Base-by-base conservation (phyloP, 2,113 vertebrate genomes). In the Macquaria ambigua region DNA sequence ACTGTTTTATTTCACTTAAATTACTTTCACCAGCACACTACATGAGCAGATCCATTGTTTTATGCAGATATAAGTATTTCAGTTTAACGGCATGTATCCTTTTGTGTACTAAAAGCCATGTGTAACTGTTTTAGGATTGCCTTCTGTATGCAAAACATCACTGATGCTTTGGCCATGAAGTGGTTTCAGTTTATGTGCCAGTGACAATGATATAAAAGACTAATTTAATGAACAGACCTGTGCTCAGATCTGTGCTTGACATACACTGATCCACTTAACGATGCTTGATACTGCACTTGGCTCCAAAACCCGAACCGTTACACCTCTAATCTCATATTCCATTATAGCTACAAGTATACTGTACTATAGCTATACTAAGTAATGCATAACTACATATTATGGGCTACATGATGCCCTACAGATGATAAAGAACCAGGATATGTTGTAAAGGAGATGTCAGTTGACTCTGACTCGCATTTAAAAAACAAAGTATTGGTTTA, bases 201-300 rank as follows among this genome's bases (percentile, higher is more conserved):
- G 18, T 58, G 53, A 67, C 28, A 70, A 62, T 61, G 20, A 67
- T 28, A 28, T 23, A 59, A 75, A 69, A 70, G 25, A 62, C 41
- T 74, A 37, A 67, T 66, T 8, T 58, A 37, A 67, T 66, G 6
- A 81, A 67, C 15, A 52, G 31, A 50, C 28, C 34, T 34, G 34
- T 21, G 5, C 31, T 48, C 50, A 48, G 73, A 62, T 34, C 41
- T 50, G 58, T 63, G 43, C 53, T 74, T 63, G 23, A 71, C 56
- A 62, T 62, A 7, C 1, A 68, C 53, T 14, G 4, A 69, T 77
- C 56, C 52, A 76, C 37, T 62, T 43, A 34, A 52, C 53, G 28
- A 64, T 64, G 23, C 37, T 64, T 28, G 21, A 10, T 72, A 6
- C 18, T 41, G 39, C 41, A 48, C 9, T 53, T 64, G 58, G n/a